Evolutionary conservation across 1,140 invertebrate species (phyloP).

Genomic region (Drosophila kanapiae): DNA sequence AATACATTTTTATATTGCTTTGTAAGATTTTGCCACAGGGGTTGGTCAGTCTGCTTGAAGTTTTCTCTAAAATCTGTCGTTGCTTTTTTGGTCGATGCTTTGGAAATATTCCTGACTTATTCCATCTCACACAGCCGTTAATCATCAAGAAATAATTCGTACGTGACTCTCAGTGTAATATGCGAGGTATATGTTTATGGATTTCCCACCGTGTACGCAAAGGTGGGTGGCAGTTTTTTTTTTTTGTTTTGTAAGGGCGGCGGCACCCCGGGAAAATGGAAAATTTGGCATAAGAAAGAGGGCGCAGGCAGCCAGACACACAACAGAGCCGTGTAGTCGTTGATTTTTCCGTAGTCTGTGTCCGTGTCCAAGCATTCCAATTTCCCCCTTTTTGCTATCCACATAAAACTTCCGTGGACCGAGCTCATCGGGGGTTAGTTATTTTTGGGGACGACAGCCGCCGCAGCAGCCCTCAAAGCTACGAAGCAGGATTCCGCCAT

Average conservation of each 20-base stretch:
- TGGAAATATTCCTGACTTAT: background rate
- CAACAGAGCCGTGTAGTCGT: constrained; percentile 18
- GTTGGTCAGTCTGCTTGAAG: background rate
- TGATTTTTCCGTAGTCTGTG: constrained; percentile 22
- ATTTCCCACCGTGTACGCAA: constrained; percentile 21
- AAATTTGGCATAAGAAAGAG: constrained; percentile 11
- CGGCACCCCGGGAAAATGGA: constrained; percentile 18
- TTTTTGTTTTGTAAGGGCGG: background rate
- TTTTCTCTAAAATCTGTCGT: background rate
- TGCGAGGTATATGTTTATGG: background rate
- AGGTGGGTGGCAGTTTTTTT: constrained; percentile 39
- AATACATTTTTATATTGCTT: background rate
- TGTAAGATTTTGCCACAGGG: background rate
- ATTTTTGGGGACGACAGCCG: constrained; percentile 66
- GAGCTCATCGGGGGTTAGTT: constrained; percentile 63
- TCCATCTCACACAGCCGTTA: background rate
- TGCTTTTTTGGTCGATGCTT: background rate
- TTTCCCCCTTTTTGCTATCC: constrained; percentile 14
- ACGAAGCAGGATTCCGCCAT: constrained; percentile 12
- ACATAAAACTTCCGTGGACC: constrained; percentile 26
- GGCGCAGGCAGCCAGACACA: constrained; percentile 16
- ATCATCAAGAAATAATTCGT: constrained; percentile 12
- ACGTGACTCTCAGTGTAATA: constrained; percentile 1
- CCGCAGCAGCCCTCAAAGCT: constrained; percentile 19
- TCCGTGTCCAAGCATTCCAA: constrained; percentile 37